Conservation (phyloP, 1,140 invertebrate species). For the Monomorium pharaonis region DNA sequence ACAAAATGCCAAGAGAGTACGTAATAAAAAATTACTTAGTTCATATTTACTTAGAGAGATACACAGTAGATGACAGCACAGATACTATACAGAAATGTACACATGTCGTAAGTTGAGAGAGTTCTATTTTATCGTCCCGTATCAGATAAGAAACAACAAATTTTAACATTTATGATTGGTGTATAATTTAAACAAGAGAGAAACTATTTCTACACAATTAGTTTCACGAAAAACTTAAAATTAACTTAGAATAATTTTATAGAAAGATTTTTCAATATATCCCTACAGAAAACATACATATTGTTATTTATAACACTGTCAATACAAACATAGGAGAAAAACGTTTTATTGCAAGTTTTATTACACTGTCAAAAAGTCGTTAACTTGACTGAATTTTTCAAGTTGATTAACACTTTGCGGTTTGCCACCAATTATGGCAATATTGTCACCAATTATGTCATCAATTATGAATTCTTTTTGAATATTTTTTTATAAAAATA, state of each 20-base stretch:
- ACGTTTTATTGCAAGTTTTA: neutral
- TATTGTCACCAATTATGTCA: too few relatives aligned
- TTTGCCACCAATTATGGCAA: too few relatives aligned
- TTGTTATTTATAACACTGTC: neutral
- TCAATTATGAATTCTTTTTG: too few relatives aligned
- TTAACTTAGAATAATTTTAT: neutral
- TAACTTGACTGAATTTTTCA: too few relatives aligned
- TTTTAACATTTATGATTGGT: neutral
- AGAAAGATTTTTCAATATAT: neutral
- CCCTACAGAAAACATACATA: neutral
- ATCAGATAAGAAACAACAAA: neutral
- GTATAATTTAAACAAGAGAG: neutral
- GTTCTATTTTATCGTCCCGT: neutral
- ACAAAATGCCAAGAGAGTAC: conserved; percentile 6
- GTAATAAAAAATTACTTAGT: neutral
- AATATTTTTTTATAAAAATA: too few relatives aligned
- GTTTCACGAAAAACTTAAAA: neutral
- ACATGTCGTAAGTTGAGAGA: neutral
- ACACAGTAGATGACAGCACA: conserved; percentile 28
- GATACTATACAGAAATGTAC: neutral
- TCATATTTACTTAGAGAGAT: neutral
- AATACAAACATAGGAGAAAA: neutral
- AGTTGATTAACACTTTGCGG: too few relatives aligned
- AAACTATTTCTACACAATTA: neutral
- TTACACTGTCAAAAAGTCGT: too few relatives aligned